phyloP scores from a whole-genome alignment of 1,140 invertebrate species.

The Diuraphis noxia region DNA sequence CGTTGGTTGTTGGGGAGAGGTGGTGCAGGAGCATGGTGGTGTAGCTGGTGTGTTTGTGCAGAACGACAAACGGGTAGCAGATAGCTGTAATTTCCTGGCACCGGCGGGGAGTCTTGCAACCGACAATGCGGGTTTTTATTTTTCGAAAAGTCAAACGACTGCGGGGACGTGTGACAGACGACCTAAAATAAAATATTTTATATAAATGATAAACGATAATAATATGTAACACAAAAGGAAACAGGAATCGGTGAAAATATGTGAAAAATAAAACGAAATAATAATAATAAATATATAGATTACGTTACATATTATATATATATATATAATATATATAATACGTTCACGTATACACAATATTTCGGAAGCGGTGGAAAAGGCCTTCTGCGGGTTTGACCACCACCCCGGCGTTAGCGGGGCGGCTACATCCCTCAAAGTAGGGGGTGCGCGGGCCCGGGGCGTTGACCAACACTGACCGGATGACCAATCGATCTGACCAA shows the following conservation, averaged over 20 bases:
- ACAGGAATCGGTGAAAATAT: neutral
- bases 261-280: neutral
- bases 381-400: neutral
- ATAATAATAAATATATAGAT: neutral
- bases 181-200: neutral
- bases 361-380: neutral
- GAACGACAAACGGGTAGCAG: neutral
- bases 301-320: too few relatives aligned
- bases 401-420: neutral
- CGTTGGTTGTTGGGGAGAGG: neutral
- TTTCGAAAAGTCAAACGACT: slow-evolving; percentile 17
- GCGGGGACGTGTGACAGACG: neutral
- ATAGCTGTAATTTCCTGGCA: slow-evolving; percentile 33
- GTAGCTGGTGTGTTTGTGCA: neutral
- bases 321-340: neutral
- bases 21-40: neutral
- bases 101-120: slow-evolving; percentile 20
- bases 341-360: neutral
- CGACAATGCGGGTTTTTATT: slow-evolving; percentile 13
- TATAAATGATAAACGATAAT: neutral
- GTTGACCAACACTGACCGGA: slow-evolving; percentile 52
- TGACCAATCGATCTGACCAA: slow-evolving; percentile 53
- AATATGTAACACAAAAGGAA: neutral
- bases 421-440: neutral
- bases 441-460: slow-evolving; percentile 8